Conservation (phyloP, 1,140 invertebrate genomes). For the Drosophila dunni region DNA sequence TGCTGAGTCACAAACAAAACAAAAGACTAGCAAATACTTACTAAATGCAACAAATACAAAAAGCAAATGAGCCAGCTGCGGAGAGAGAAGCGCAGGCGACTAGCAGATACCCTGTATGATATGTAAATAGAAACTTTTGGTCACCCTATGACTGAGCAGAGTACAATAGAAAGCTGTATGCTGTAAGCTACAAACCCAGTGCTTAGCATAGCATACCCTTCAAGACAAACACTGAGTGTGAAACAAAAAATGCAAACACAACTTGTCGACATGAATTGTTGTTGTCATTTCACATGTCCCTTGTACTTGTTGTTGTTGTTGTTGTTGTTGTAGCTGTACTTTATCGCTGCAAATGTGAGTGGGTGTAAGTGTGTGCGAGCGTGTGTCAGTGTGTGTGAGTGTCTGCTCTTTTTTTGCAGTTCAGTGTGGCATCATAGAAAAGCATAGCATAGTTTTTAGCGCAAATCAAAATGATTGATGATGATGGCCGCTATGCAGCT, state of each 20-base stretch:
- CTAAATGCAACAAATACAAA: conserved; percentile 51
- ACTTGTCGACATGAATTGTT: conserved; percentile 82
- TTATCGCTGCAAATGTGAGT: conserved; percentile 50
- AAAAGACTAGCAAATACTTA: conserved; percentile 48
- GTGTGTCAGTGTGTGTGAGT: conserved; percentile 28
- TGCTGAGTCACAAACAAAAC: conserved; percentile 39
- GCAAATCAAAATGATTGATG: conserved; percentile 82
- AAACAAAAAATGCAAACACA: conserved; percentile 64
- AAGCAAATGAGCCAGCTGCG: conserved; percentile 5
- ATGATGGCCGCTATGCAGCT: conserved; percentile 66
- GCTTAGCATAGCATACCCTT: background rate
- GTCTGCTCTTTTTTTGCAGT: conserved; percentile 43
- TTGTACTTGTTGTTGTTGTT: conserved; percentile 40
- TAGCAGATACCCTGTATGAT: conserved; percentile 11
- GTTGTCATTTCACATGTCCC: conserved; percentile 71
- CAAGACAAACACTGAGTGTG: background rate
- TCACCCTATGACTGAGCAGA: too few relatives aligned
- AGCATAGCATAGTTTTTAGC: conserved; percentile 77
- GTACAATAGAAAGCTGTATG: too few relatives aligned
- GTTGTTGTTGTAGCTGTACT: conserved; percentile 54
- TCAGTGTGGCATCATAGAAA: conserved; percentile 47
- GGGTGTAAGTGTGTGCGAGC: conserved; percentile 4
- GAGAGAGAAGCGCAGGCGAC: conserved; percentile 3
- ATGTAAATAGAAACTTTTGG: background rate
- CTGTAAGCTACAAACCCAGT: background rate